Conservation (phyloP, 1,140 invertebrate species). For the Zaprionus africanus region DNA sequence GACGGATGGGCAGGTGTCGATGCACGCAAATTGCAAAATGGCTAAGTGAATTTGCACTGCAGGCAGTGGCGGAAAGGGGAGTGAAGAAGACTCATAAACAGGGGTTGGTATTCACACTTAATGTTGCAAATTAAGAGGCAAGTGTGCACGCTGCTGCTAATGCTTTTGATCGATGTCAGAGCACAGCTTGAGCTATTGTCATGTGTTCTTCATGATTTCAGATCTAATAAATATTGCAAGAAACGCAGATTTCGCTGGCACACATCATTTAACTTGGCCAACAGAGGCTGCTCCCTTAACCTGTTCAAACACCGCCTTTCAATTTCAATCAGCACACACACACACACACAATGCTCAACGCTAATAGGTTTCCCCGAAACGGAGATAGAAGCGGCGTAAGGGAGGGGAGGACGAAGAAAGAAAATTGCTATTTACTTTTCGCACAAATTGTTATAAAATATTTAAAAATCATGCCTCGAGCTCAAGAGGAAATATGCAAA, state of each 20-base stretch:
- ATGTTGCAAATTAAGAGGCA: constrained; percentile 5
- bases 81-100: not conserved
- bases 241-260: constrained; percentile 40
- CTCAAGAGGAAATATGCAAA: constrained; percentile 20
- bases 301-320: constrained; percentile 63
- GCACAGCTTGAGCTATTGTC: not conserved
- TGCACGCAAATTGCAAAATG: constrained; percentile 69
- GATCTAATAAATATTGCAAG: constrained; percentile 53
- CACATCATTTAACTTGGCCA: constrained; percentile 72
- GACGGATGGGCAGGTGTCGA: constrained; percentile 59
- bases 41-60: constrained; percentile 56
- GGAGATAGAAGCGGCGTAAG: not conserved
- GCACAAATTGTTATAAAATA: constrained; percentile 74
- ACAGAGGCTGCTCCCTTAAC: constrained; percentile 39
- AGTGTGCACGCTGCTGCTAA: not conserved
- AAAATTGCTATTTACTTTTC: constrained; percentile 54
- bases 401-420: not conserved
- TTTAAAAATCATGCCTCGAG: constrained; percentile 73
- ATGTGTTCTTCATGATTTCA: not conserved
- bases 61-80: not conserved
- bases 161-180: not conserved
- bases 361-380: constrained; percentile 39
- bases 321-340: constrained; percentile 59
- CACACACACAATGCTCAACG: constrained; percentile 54
- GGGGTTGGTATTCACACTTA: not conserved